Evolutionary conservation across 2,797 vertebrate species (phyloP).

Genomic region (Limosa lapponica): DNA sequence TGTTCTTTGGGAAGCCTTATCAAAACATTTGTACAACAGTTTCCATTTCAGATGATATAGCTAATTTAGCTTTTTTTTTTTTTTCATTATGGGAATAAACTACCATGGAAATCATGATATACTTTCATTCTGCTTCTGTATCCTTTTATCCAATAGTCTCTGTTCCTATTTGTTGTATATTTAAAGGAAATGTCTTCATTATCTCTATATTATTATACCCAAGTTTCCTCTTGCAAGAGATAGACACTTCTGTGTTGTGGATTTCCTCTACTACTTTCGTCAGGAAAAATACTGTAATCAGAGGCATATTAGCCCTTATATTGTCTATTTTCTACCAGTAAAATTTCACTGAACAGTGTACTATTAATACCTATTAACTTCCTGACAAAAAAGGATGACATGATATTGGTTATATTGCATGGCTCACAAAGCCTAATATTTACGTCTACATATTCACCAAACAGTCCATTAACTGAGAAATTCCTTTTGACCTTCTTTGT

Average conservation of each 20-base stretch:
- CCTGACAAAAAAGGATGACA: constrained; percentile 13
- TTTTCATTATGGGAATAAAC: neutral
- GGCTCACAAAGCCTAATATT: neutral
- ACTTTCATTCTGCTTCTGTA: neutral
- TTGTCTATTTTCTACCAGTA: neutral
- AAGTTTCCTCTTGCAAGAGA: neutral
- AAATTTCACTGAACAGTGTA: neutral
- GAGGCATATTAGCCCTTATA: neutral
- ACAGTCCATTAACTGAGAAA: neutral
- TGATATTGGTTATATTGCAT: neutral
- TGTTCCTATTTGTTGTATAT: neutral
- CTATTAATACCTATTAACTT: constrained; percentile 8
- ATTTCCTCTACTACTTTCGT: constrained; percentile 15
- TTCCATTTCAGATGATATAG: neutral
- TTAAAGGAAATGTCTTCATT: neutral
- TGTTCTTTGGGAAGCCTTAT: neutral
- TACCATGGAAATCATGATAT: neutral
- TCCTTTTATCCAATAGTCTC: neutral
- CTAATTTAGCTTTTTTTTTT: neutral
- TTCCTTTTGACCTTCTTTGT: neutral
- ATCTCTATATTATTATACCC: neutral
- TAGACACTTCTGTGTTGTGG: neutral
- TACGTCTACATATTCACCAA: neutral
- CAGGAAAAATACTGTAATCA: neutral
- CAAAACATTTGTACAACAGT: neutral